Percentiles rank a stretch among this genome's conserved stretches.
phyloP scores from a whole-genome alignment of 2,113 vertebrate genomes.

The Plecotus auritus region DNA sequence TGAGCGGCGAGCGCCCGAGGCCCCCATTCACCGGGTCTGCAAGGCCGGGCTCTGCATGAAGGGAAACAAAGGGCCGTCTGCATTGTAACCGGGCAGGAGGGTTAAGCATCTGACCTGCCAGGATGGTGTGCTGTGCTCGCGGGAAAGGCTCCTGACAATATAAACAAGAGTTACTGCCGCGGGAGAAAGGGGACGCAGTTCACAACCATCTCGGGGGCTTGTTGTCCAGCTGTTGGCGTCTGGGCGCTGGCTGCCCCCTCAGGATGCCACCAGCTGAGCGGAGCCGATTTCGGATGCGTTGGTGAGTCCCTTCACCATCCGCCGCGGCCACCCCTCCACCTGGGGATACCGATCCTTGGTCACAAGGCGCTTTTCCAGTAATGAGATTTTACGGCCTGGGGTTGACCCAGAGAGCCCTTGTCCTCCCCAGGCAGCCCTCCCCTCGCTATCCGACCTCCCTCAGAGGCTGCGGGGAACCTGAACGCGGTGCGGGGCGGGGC shows the following conservation, averaged over 20 bases:
- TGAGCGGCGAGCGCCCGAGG: conserved; percentile 72
- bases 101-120: conserved; percentile 88
- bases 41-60: conserved; percentile 78
- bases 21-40: conserved; percentile 67
- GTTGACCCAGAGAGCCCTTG: not conserved
- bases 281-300: conserved; percentile 70
- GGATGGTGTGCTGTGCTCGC: conserved; percentile 81
- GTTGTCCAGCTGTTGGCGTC: conserved; percentile 86
- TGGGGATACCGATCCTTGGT: conserved; percentile 3
- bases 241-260: conserved; percentile 81
- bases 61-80: conserved; percentile 86
- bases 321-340: not conserved
- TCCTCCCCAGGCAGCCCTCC: conserved; percentile 6
- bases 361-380: conserved; percentile 12
- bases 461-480: not conserved
- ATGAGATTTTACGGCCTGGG: not conserved
- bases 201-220: conserved; percentile 85
- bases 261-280: conserved; percentile 72
- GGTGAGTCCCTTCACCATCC: conserved; percentile 45
- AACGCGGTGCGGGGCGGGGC: not conserved
- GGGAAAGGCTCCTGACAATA: conserved; percentile 84
- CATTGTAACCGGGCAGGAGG: conserved; percentile 82
- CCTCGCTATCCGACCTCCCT: not conserved
- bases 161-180: conserved; percentile 89
- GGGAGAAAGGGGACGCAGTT: conserved; percentile 85